Conservation (phyloP, 2,888 invertebrate genomes). For the Tachina lurida region DNA sequence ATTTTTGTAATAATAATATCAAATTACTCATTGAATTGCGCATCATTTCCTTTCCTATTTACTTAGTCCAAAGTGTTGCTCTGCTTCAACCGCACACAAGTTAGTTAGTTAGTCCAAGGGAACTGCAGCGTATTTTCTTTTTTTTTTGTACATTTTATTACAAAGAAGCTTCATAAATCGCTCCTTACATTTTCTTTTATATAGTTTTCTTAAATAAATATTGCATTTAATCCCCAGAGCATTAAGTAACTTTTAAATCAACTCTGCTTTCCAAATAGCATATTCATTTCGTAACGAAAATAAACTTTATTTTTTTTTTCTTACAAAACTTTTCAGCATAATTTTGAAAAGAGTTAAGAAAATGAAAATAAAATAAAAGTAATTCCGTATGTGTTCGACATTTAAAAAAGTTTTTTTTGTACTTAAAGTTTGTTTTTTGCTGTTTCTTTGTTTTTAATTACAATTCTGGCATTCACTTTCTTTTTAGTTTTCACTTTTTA, state of each 20-base stretch:
- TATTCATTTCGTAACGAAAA: background rate
- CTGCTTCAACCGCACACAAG: too few relatives aligned
- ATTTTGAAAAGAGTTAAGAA: background rate
- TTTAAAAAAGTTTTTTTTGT: conserved; percentile 37
- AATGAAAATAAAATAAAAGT: conserved; percentile 25
- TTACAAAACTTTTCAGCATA: conserved; percentile 15
- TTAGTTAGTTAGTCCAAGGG: too few relatives aligned
- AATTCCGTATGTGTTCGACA: conserved; percentile 40
- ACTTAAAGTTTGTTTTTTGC: conserved; percentile 2
- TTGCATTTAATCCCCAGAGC: background rate
- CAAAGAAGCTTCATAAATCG: background rate
- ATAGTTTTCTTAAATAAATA: background rate
- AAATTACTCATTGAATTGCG: too few relatives aligned
- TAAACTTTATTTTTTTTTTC: background rate
- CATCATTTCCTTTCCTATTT: too few relatives aligned
- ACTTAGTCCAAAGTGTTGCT: too few relatives aligned
- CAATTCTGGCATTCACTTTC: conserved; percentile 10
- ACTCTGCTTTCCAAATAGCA: conserved; percentile 16
- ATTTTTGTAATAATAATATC: too few relatives aligned
- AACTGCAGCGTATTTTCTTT: too few relatives aligned
- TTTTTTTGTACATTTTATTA: too few relatives aligned
- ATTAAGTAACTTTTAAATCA: conserved; percentile 3
- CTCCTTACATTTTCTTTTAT: background rate
- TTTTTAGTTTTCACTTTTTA: background rate
- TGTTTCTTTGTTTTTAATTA: conserved; percentile 31